phyloP scores from a whole-genome alignment of 2,113 vertebrate genomes.

The Phainopepla nitens region DNA sequence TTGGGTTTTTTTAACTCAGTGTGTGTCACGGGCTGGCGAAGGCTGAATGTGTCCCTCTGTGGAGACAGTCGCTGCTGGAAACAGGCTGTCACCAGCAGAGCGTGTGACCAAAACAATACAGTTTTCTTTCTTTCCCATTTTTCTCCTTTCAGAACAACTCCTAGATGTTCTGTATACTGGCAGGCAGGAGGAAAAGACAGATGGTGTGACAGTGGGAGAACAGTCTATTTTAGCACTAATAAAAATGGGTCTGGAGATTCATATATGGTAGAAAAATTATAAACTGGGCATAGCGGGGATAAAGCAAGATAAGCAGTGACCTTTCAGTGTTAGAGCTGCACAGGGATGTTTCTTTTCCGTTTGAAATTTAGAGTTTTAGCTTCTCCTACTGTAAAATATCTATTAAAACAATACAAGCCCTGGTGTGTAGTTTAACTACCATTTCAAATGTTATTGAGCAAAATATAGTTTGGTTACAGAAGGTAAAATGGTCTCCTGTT shows the following conservation, averaged over 20 bases:
- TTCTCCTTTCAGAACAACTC: constrained; percentile 15
- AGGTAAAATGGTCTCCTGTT: background rate
- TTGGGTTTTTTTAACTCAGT: background rate
- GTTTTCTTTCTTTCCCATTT: background rate
- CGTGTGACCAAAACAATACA: constrained; percentile 54
- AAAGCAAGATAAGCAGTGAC: constrained; percentile 6
- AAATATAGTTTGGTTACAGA: background rate
- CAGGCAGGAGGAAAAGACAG: constrained; percentile 43
- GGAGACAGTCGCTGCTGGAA: constrained; percentile 44
- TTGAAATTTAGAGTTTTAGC: background rate
- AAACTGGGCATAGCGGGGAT: background rate
- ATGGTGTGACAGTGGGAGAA: constrained; percentile 67
- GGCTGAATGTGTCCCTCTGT: constrained; percentile 4
- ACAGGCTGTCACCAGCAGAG: constrained; percentile 9
- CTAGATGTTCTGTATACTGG: constrained; percentile 46
- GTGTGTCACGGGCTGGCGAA: background rate
- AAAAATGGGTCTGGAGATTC: constrained; percentile 51
- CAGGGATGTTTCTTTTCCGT: background rate
- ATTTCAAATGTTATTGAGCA: background rate
- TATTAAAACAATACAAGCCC: background rate
- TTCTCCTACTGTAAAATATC: background rate
- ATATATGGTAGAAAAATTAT: background rate
- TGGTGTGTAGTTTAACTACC: background rate
- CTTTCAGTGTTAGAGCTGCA: background rate
- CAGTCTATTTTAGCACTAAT: constrained; percentile 69